These are phyloP conservation scores for Leucoraja ocellata DNA, from an alignment of 2,797 vertebrate genomes.

Conservation along the genomic window DNA sequence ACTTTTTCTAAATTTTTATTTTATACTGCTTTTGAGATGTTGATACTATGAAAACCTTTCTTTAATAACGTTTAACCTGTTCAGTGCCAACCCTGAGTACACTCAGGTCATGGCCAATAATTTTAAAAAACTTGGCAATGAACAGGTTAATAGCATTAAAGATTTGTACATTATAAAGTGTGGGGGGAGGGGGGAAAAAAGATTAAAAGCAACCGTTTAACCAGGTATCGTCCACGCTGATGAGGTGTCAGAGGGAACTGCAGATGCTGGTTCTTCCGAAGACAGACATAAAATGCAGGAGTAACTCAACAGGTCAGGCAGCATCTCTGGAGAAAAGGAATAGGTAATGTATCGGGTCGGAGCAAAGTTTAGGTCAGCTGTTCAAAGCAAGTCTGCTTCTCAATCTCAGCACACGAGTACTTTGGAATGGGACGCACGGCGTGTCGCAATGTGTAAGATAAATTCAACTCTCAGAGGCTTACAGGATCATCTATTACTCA, in stretches of 20 bases:
- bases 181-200: background rate
- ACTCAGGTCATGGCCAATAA: too few species aligned
- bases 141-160: background rate
- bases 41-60: background rate
- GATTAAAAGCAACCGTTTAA: background rate
- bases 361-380: too few species aligned
- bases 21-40: background rate
- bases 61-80: background rate
- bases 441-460: background rate
- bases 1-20: background rate
- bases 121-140: too few species aligned
- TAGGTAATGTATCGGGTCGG: too few species aligned
- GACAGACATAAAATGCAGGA: too few species aligned
- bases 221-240: background rate
- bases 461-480: background rate
- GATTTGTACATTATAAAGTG: too few species aligned
- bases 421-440: conserved; percentile 1
- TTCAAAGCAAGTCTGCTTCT: background rate
- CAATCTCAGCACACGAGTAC: background rate
- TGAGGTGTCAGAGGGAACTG: too few species aligned
- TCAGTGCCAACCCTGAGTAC: too few species aligned
- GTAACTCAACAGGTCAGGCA: too few species aligned
- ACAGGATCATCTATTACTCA: conserved; percentile 30
- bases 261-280: too few species aligned
- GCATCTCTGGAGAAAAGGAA: too few species aligned